Evolutionary conservation across 2,888 invertebrate genomes (phyloP).

Genomic region (Notodonta ziczac): DNA sequence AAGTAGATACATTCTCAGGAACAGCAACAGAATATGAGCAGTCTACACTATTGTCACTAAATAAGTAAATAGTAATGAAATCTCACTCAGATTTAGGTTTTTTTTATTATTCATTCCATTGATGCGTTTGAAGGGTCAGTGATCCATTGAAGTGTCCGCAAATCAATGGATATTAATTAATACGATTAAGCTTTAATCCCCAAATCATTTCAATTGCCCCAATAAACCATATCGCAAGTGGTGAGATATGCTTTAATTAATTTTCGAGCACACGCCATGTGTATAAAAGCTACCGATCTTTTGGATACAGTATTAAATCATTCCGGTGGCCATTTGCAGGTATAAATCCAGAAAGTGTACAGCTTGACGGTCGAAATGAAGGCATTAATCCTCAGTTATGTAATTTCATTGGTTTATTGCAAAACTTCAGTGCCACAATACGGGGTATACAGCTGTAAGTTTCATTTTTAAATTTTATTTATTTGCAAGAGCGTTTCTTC

Average conservation of each 20-base stretch:
- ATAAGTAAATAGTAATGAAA: no score
- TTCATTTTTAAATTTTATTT: slow-evolving; percentile 21
- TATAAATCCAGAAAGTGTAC: slow-evolving; percentile 31
- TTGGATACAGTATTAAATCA: slow-evolving; percentile 28
- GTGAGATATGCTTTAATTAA: slow-evolving; percentile 46
- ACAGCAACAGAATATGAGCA: no score
- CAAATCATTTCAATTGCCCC: slow-evolving; percentile 26
- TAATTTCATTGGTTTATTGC: slow-evolving; percentile 52
- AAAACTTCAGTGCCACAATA: slow-evolving; percentile 48
- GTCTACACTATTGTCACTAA: no score
- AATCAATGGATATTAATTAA: no score
- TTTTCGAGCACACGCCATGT: slow-evolving; percentile 36
- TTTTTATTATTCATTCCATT: no score
- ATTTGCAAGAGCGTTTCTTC: slow-evolving; percentile 7
- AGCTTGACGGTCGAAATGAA: slow-evolving; percentile 49
- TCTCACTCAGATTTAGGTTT: no score
- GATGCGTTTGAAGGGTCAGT: no score
- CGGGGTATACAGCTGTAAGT: slow-evolving; percentile 45
- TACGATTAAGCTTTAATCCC: slow-evolving; percentile 2
- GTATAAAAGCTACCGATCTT: slow-evolving; percentile 45
- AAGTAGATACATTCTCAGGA: no score
- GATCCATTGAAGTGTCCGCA: no score
- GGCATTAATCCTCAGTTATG: slow-evolving; percentile 49
- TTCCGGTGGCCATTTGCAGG: slow-evolving; percentile 31
- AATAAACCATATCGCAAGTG: slow-evolving; percentile 39